Evolutionary conservation across 2,797 vertebrate species (phyloP).

Genomic region (Urocyon cinereoargenteus): DNA sequence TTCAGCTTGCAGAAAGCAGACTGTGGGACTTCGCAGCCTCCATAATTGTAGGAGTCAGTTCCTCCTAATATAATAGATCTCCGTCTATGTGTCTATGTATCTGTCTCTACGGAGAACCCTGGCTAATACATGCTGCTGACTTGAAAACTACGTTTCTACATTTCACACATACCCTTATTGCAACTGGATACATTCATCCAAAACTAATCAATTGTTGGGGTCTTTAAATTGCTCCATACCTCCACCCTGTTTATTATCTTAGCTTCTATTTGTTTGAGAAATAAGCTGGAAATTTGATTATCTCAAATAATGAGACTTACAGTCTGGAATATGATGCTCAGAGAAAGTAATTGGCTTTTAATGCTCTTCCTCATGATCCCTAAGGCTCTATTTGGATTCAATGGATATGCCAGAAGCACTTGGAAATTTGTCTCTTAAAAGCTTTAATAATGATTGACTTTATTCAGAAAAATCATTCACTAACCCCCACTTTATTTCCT

Average conservation of each 20-base stretch:
- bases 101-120: not conserved
- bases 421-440: slow-evolving; percentile 53
- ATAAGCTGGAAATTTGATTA: slow-evolving; percentile 70
- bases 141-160: slow-evolving; percentile 31
- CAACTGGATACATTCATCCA: not conserved
- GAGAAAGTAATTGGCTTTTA: slow-evolving; percentile 68
- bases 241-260: slow-evolving; percentile 53
- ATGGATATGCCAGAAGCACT: not conserved
- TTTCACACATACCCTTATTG: not conserved
- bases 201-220: slow-evolving; percentile 24
- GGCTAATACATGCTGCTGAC: not conserved
- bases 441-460: slow-evolving; percentile 52
- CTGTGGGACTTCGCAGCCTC: not conserved
- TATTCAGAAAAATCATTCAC: slow-evolving; percentile 58
- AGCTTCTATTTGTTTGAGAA: slow-evolving; percentile 67
- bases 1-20: not conserved
- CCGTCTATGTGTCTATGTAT: not conserved
- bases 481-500: not conserved
- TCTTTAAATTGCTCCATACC: slow-evolving; percentile 40
- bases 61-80: not conserved
- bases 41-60: not conserved
- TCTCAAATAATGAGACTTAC: slow-evolving; percentile 64
- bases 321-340: slow-evolving; percentile 52
- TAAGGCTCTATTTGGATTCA: slow-evolving; percentile 56
- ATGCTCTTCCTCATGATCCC: not conserved